Evolutionary conservation across 2,113 vertebrate genomes (phyloP), one percentile per base, ranked within the genome.

Genomic region (Nothocercus nigrocapillus): DNA sequence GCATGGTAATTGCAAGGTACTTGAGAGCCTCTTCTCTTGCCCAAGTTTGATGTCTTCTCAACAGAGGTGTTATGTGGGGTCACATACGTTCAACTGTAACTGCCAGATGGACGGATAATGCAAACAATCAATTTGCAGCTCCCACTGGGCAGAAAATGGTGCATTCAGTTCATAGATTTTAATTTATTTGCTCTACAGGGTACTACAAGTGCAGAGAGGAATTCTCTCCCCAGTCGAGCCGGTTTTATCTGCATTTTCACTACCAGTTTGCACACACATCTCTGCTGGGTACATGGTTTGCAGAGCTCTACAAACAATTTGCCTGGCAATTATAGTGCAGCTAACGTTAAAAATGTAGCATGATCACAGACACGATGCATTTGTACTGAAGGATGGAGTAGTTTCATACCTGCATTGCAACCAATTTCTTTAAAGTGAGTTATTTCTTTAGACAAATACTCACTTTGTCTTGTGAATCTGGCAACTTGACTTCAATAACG

Each of bases 1-100:
- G 94, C 92, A 85, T 83, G 78, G 30, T 38, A 91, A 97, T 82
- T 90, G 82, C 47, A 30, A 74, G 56, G 78, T 69, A 14, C 66
- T 74, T 77, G 15, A 85, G 88, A 94, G 79, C 82, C 61, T 90
- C 54, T 96, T 88, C 66, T 82, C 70, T 24, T 27, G 63, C 73
- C 1, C 3, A 36, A 74, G 87, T 91, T 94, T 25, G 82, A 54
- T 91, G 88, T 70, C 83, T 53, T 79, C 51, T 59, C 40, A 45
- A 2, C 82, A 64, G 89, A 82, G 88, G 81, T 61, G 73, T 76
- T 45, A 24, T 0, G 16, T 56, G 86, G 91, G 75, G 79, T 91
- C 79, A 91, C 77, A 15, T 47, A 89, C 78, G 13, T 49, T 42
- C 88, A 21, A 5, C 51, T 64, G 63, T 21, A 74, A 13, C 44